Evolutionary conservation across 2,797 vertebrate species (phyloP), one percentile per base, ranked within the genome.

Genomic region (Cryptoblepharus egeriae): DNA sequence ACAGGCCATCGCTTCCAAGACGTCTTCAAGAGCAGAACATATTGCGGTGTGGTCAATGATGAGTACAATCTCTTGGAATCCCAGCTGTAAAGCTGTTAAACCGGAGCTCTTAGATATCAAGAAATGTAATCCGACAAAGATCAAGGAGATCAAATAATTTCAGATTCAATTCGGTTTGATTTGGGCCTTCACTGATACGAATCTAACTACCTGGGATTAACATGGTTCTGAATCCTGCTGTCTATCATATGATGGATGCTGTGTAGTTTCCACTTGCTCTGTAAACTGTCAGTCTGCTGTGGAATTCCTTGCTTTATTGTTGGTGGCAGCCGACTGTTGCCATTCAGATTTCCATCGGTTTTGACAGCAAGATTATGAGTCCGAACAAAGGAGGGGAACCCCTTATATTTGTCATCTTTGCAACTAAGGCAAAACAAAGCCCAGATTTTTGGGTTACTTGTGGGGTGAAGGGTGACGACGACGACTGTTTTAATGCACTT

Each of bases 401-500:
- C 16, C 42, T 80, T 42, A 35, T 88, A 63, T 79, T 77, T 88
- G 81, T 86, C 85, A 81, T 87, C 82, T 82, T 79, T 84, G 74
- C 69, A 88, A 45, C 0, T 0, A 28, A 49, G 9, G 86, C 79
- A 30, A 80, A 89, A 90, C 30, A 57, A 90, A 94, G 71, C 79
- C 77, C 83, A 73, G 58, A 85, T 89, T 91, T 93, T 89, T 77
- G 79, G 86, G 86, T 75, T 92, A 88, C 93, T 88, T 78, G 24
- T 86, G 89, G 86, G 89, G 88, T 79, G 86, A 84, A 76, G 79
- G 61, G 90, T 58, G 80, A 77, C 80, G 83, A 77, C 80, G 83
- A 63, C 87, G 84, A 52, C 77, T 90, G 52, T 88, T 90, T 89
- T 85, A 92, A 26, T 84, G 80, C 77, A 85, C 81, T 93, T 91